phyloP scores from a whole-genome alignment of 2,888 invertebrate species.

The Kuschelorhynchus macadamiae region DNA sequence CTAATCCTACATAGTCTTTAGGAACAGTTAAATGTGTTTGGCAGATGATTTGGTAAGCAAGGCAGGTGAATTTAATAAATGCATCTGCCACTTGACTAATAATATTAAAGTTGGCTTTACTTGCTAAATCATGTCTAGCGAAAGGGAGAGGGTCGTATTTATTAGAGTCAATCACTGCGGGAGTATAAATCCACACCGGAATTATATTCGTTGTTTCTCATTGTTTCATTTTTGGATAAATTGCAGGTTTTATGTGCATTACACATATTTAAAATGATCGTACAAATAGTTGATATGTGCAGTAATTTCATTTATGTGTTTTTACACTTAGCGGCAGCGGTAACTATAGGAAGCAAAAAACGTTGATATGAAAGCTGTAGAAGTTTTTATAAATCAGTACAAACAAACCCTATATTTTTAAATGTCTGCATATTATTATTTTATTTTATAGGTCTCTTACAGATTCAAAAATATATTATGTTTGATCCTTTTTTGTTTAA shows the following conservation, averaged over 20 bases:
- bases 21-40: constrained; percentile 13
- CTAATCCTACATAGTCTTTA: constrained; percentile 18
- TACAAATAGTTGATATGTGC: not conserved
- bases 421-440: no score
- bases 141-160: constrained; percentile 34
- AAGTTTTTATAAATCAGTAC: no score
- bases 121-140: constrained; percentile 36
- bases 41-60: constrained; percentile 27
- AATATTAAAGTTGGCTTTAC: constrained; percentile 38
- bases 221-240: constrained; percentile 7
- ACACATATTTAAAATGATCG: not conserved
- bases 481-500: no score
- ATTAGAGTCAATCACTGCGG: constrained; percentile 29
- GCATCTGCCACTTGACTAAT: constrained; percentile 41
- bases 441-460: no score
- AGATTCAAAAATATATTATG: no score
- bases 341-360: no score
- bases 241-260: not conserved
- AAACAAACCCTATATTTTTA: no score
- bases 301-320: no score
- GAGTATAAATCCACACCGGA: constrained; percentile 19
- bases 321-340: no score
- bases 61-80: constrained; percentile 41
- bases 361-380: no score
- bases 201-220: constrained; percentile 8